Evolutionary conservation across 2,888 invertebrate species (phyloP).

Genomic region (Drosophila fungiperda): DNA sequence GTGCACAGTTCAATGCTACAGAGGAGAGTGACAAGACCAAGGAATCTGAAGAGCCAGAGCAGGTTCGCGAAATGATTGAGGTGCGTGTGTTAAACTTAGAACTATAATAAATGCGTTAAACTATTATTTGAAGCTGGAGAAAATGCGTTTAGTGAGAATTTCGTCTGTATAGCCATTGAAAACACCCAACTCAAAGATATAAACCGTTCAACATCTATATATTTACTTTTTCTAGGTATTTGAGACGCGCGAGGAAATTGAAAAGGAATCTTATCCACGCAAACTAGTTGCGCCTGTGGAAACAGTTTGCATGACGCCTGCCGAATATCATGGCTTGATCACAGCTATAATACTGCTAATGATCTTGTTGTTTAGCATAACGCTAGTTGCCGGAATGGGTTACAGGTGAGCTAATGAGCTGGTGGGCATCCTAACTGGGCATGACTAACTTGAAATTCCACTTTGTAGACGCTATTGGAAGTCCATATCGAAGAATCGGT

Average conservation of each 20-base stretch:
- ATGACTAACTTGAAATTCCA: background rate
- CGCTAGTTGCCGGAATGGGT: conserved; percentile 90
- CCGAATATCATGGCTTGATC: conserved; percentile 94
- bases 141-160: background rate
- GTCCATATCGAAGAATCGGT: conserved; percentile 90
- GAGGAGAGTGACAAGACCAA: conserved; percentile 57
- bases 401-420: conserved; percentile 87
- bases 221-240: conserved; percentile 88
- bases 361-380: conserved; percentile 90
- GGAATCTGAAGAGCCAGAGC: conserved; percentile 87
- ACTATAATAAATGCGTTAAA: background rate
- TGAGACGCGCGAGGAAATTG: conserved; percentile 90
- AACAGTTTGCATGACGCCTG: conserved; percentile 92
- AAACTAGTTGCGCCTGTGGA: conserved; percentile 88
- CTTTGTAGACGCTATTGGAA: conserved; percentile 89
- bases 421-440: background rate
- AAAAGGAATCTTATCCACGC: conserved; percentile 88
- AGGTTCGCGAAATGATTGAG: conserved; percentile 95
- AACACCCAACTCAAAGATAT: background rate
- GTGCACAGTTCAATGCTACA: conserved; percentile 71
- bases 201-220: background rate
- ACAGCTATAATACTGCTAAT: conserved; percentile 91
- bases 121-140: background rate
- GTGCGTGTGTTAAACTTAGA: conserved; percentile 84
- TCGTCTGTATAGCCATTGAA: background rate